These are phyloP conservation scores for Gavia stellata DNA, from an alignment of 2,113 vertebrate genomes.

Conservation along the genomic window DNA sequence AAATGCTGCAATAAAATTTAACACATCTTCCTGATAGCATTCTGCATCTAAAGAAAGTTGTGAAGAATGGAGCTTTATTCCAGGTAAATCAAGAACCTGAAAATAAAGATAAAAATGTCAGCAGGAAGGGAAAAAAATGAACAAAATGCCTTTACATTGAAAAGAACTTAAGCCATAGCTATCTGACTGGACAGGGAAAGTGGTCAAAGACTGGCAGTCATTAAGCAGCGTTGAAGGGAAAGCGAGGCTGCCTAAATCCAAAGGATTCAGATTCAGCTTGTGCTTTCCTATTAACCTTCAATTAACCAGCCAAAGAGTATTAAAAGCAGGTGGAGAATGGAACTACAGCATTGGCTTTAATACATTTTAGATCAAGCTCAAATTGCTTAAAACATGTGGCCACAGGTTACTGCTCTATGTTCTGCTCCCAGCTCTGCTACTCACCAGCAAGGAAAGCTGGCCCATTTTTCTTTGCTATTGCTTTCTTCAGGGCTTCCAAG, in stretches of 20 bases:
- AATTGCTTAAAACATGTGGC: background rate
- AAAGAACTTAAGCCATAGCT: background rate
- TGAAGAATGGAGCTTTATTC: background rate
- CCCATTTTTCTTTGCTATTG: background rate
- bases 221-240: background rate
- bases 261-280: background rate
- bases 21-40: background rate
- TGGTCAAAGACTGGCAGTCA: background rate
- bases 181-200: background rate
- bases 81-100: background rate
- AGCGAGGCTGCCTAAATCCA: background rate
- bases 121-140: background rate
- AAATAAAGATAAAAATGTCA: background rate
- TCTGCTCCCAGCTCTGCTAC: background rate
- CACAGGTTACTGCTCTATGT: background rate
- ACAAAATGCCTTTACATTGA: background rate
- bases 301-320: background rate
- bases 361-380: background rate
- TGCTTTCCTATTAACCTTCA: background rate
- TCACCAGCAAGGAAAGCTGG: background rate
- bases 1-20: conserved; percentile 36
- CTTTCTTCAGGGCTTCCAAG: background rate
- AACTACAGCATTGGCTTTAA: background rate
- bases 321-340: background rate
- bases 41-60: background rate